Evolutionary conservation across 2,888 invertebrate genomes (phyloP).

Genomic region (Leuctra nigra): DNA sequence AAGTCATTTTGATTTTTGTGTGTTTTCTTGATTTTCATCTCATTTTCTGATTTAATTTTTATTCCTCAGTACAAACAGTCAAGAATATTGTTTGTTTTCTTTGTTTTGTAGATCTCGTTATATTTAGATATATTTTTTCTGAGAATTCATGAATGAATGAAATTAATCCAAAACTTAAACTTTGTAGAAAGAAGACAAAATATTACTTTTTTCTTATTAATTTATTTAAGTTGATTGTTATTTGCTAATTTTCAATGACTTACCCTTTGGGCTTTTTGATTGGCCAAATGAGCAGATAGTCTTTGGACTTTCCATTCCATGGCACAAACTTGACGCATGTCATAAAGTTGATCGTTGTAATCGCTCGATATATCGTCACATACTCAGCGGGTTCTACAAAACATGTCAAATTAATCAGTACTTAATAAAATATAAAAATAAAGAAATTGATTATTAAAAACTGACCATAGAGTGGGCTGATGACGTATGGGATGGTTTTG

Average conservation of each 20-base stretch:
- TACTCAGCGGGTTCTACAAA: constrained; percentile 48
- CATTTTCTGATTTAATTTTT: too few relatives aligned
- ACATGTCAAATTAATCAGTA: constrained; percentile 9
- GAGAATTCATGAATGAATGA: too few relatives aligned
- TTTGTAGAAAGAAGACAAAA: too few relatives aligned
- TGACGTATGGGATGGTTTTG: constrained; percentile 56
- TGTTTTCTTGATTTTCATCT: too few relatives aligned
- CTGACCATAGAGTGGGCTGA: constrained; percentile 54
- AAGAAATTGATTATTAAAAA: not conserved
- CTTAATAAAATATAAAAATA: not conserved
- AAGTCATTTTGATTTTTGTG: too few relatives aligned
- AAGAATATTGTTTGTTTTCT: too few relatives aligned
- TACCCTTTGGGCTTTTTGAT: constrained; percentile 53
- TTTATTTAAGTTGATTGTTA: not conserved
- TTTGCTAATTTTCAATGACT: constrained; percentile 21
- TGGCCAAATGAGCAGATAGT: constrained; percentile 59
- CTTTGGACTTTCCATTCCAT: constrained; percentile 55
- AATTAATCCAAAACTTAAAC: too few relatives aligned
- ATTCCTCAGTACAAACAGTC: too few relatives aligned
- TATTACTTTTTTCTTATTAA: too few relatives aligned
- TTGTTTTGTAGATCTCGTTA: too few relatives aligned
- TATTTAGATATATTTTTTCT: too few relatives aligned
- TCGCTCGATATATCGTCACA: constrained; percentile 51
- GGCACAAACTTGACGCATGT: constrained; percentile 58
- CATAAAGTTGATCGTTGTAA: constrained; percentile 54